Percentiles rank a stretch among this genome's conserved stretches.
phyloP scores from a whole-genome alignment of 92 coral and sea anemone genomes.

The Epizoanthus rinbou region DNA sequence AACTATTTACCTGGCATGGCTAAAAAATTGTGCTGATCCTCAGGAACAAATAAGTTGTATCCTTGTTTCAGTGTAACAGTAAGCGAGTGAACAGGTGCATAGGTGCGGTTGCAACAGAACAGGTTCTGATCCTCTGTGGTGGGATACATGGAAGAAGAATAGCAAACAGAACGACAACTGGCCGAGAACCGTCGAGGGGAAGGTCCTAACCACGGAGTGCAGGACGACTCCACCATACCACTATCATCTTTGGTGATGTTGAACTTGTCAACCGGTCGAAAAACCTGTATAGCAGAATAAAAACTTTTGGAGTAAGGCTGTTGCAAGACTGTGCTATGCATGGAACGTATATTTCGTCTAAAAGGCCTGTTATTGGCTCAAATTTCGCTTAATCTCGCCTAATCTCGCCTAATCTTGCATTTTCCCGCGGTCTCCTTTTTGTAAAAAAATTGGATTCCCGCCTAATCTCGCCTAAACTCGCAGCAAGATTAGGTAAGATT shows the following conservation, averaged over 20 bases:
- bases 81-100: slow-evolving; percentile 48
- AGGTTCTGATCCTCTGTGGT: not conserved
- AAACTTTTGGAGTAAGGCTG: no score
- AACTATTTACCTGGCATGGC: slow-evolving; percentile 62
- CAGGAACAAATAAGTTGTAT: slow-evolving; percentile 64
- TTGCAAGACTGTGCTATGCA: no score
- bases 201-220: slow-evolving; percentile 12
- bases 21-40: slow-evolving; percentile 34
- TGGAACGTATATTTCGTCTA: no score
- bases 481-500: no score
- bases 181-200: not conserved
- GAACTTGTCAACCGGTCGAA: slow-evolving; percentile 19
- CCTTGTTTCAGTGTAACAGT: slow-evolving; percentile 57
- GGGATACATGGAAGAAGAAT: not conserved
- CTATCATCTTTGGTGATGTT: not conserved
- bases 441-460: no score
- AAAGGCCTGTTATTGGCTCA: no score
- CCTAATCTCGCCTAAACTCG: no score
- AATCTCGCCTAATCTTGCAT: no score
- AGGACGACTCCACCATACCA: not conserved
- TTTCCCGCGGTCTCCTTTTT: no score
- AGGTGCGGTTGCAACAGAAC: slow-evolving; percentile 19
- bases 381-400: no score
- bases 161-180: slow-evolving; percentile 21
- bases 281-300: slow-evolving; percentile 6